phyloP scores from a whole-genome alignment of 2,888 invertebrate genomes.

The Iphiclides podalirius region DNA sequence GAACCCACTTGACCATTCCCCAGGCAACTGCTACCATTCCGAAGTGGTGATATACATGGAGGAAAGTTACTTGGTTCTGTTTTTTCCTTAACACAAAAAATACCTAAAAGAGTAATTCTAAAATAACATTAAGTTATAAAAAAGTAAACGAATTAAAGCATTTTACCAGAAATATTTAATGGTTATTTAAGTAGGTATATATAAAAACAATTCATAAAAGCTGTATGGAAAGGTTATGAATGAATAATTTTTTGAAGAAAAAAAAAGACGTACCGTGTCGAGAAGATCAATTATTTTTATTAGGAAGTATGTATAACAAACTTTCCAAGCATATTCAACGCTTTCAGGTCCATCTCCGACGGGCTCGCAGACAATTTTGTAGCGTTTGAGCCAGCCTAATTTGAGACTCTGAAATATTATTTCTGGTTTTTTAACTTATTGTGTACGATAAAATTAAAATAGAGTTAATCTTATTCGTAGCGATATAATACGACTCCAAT shows the following conservation, averaged over 20 bases:
- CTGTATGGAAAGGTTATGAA: no score
- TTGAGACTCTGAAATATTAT: slow-evolving; percentile 62
- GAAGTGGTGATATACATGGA: slow-evolving; percentile 93
- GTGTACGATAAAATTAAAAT: slow-evolving; percentile 3
- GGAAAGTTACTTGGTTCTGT: slow-evolving; percentile 88
- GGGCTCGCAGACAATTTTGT: slow-evolving; percentile 85
- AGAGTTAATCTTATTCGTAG: background rate
- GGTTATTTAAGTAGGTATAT: no score
- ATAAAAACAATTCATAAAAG: no score
- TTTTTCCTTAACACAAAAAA: slow-evolving; percentile 93
- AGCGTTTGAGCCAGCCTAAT: slow-evolving; percentile 81
- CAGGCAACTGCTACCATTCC: slow-evolving; percentile 84
- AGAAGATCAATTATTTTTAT: slow-evolving; percentile 86
- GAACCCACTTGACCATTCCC: slow-evolving; percentile 84
- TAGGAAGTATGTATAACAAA: slow-evolving; percentile 84
- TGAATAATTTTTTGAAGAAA: no score
- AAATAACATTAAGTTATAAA: no score
- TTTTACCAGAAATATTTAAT: no score
- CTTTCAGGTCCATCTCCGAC: slow-evolving; percentile 82
- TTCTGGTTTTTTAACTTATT: no score
- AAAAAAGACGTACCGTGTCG: slow-evolving; percentile 83
- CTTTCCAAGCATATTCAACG: slow-evolving; percentile 76
- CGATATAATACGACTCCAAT: no score
- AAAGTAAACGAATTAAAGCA: no score
- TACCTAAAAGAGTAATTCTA: slow-evolving; percentile 58